Conservation (phyloP, 2,888 invertebrate species). For the Nesidiocoris tenuis region DNA sequence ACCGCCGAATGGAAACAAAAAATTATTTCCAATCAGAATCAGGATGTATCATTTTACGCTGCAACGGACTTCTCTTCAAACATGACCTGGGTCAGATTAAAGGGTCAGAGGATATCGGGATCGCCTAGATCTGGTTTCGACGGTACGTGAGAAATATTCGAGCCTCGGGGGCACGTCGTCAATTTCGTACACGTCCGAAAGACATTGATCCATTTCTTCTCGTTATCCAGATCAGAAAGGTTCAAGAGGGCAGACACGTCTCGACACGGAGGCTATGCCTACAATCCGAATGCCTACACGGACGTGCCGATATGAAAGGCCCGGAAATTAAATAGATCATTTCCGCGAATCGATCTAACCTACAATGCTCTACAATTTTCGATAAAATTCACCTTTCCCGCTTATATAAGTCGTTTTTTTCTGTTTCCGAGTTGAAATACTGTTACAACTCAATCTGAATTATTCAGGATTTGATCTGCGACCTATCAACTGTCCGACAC, state of each 20-base stretch:
- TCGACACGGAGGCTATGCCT: neutral
- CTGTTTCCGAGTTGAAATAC: no score
- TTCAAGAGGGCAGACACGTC: constrained; percentile 28
- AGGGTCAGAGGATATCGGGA: neutral
- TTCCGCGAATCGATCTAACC: neutral
- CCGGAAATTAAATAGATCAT: neutral
- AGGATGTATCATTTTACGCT: no score
- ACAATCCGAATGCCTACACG: neutral
- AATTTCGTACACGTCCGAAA: neutral
- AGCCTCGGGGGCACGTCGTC: neutral
- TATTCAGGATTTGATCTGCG: no score
- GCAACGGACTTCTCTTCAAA: neutral
- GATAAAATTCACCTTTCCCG: no score
- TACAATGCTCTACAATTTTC: no score
- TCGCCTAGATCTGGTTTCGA: neutral
- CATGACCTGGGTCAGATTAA: neutral
- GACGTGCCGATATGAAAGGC: neutral
- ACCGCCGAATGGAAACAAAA: neutral
- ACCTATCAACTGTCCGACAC: no score
- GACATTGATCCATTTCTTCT: constrained; percentile 22
- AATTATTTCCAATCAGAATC: no score
- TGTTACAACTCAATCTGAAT: no score
- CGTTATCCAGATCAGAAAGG: constrained; percentile 31
- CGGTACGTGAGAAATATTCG: constrained; percentile 27
- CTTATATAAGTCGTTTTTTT: no score